phyloP scores from a whole-genome alignment of 2,797 vertebrate genomes.

The Pseudochirops cupreus region DNA sequence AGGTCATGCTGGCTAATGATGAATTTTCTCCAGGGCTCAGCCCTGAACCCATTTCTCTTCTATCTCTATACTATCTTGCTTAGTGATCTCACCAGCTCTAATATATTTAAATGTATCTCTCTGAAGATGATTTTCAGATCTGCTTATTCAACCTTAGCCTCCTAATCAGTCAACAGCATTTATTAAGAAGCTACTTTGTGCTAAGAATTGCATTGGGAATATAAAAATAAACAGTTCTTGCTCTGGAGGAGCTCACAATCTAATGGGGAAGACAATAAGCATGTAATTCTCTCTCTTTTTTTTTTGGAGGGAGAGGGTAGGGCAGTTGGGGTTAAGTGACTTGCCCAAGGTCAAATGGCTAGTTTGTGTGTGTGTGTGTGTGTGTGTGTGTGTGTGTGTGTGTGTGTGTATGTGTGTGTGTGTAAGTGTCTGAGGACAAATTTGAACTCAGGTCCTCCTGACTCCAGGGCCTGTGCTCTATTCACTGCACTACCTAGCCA shows the following conservation, averaged over 20 bases:
- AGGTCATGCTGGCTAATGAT: not conserved
- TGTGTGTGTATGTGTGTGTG: too few species aligned
- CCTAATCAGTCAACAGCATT: constrained; percentile 82
- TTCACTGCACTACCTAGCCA: too few species aligned
- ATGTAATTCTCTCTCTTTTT: not conserved
- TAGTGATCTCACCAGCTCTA: not conserved
- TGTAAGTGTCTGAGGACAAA: too few species aligned
- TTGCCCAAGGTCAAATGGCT: too few species aligned
- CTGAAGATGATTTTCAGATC: not conserved
- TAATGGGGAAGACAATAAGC: not conserved
- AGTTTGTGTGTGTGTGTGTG: too few species aligned
- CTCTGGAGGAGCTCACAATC: not conserved
- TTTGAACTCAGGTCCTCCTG: too few species aligned
- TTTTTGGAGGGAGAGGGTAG: too few species aligned
- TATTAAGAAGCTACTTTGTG: not conserved
- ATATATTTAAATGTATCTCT: not conserved
- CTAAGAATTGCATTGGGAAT: not conserved
- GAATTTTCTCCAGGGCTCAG: not conserved
- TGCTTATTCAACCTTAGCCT: constrained; percentile 70
- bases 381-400: too few species aligned
- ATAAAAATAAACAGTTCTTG: not conserved
- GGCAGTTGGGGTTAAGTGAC: too few species aligned
- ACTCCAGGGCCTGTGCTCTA: too few species aligned
- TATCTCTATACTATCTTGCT: not conserved
- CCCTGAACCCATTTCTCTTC: not conserved